A percentile compares a stretch with the other conserved stretches of the same genome.
These are phyloP conservation scores for Castor canadensis DNA, from an alignment of 2,113 vertebrate species.

Conservation along the genomic window DNA sequence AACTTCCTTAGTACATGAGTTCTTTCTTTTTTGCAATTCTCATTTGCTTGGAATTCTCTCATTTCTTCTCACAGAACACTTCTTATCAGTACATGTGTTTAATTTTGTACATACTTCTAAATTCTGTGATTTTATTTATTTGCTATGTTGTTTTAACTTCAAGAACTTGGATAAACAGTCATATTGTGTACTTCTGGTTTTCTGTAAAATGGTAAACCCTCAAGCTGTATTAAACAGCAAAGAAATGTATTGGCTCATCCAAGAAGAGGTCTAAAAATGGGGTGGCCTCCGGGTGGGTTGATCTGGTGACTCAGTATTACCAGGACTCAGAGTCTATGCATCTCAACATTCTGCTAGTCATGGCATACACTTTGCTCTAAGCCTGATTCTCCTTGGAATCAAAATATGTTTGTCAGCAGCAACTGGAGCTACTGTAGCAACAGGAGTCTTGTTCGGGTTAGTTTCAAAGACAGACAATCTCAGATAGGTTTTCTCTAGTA, in stretches of 20 bases:
- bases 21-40: too few species aligned
- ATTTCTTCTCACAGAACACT: too few species aligned
- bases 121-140: too few species aligned
- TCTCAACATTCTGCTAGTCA: neutral
- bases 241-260: neutral
- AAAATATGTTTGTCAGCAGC: neutral
- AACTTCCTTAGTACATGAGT: too few species aligned
- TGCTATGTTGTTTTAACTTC: too few species aligned
- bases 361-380: neutral
- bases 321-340: neutral
- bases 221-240: neutral
- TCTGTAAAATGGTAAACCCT: neutral
- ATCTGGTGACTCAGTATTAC: neutral
- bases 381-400: neutral
- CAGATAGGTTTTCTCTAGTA: neutral
- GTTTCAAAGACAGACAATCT: neutral
- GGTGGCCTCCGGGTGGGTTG: neutral
- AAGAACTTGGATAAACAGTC: too few species aligned
- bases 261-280: neutral
- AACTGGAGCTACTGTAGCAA: neutral
- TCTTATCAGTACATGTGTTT: too few species aligned
- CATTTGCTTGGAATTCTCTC: too few species aligned
- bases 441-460: neutral
- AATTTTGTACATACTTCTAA: too few species aligned
- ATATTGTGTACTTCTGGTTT: too few species aligned